phyloP scores from a whole-genome alignment of 2,797 vertebrate genomes.

The Coilia nasus region DNA sequence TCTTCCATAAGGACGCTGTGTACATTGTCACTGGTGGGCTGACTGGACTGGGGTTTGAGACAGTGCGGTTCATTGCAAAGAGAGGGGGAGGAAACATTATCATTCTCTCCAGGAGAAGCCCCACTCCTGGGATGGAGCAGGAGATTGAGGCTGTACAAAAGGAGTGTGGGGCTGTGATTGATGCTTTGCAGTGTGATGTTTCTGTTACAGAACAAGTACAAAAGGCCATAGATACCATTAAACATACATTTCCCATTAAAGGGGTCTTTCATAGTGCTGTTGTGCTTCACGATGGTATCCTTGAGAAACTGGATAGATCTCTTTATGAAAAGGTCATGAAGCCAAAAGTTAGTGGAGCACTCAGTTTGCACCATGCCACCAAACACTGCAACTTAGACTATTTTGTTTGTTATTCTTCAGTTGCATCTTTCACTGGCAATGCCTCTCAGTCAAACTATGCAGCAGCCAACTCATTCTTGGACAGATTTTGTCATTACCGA shows the following conservation, averaged over 20 bases:
- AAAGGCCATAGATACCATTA: constrained; percentile 59
- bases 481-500: constrained; percentile 83
- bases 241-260: constrained; percentile 58
- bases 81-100: constrained; percentile 75
- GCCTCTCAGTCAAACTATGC: constrained; percentile 72
- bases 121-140: constrained; percentile 67
- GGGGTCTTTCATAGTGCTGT: constrained; percentile 41
- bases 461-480: constrained; percentile 86
- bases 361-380: constrained; percentile 69
- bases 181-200: constrained; percentile 76
- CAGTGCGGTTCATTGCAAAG: constrained; percentile 81
- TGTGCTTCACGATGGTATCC: background rate
- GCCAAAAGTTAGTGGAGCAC: constrained; percentile 67
- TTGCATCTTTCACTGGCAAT: constrained; percentile 68
- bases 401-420: constrained; percentile 72
- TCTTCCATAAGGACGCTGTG: constrained; percentile 75
- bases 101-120: constrained; percentile 78
- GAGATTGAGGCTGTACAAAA: constrained; percentile 70
- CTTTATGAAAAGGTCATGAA: constrained; percentile 66
- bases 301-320: constrained; percentile 59
- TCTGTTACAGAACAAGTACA: constrained; percentile 59
- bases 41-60: constrained; percentile 86
- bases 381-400: constrained; percentile 65
- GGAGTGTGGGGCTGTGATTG: constrained; percentile 64
- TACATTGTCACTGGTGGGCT: constrained; percentile 85